A percentile compares a stretch with the other conserved stretches of the same genome.
Conservation (phyloP, 1,140 invertebrate species). For the Arctopsyche grandis region DNA sequence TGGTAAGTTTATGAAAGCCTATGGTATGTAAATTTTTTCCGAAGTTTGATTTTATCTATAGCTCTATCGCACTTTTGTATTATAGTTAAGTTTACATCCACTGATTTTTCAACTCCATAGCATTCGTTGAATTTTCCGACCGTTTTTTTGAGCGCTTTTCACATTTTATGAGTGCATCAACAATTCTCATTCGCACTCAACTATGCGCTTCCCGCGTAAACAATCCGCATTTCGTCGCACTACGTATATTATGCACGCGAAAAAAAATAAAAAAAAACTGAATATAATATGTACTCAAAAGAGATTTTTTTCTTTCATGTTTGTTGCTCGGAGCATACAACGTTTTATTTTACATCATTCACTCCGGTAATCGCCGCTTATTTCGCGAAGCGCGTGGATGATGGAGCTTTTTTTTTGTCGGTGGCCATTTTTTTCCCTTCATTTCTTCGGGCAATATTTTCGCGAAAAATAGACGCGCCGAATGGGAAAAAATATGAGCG, state of each 20-base stretch:
- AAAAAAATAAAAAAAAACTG: background rate
- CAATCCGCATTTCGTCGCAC: no score
- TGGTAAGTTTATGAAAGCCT: no score
- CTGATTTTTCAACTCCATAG: no score
- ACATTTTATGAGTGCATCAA: no score
- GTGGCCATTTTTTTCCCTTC: conserved; percentile 12
- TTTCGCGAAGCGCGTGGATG: conserved; percentile 22
- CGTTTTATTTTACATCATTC: conserved; percentile 36
- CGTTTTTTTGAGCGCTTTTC: no score
- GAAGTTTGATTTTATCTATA: no score
- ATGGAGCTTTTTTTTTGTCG: conserved; percentile 5
- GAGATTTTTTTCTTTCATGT: background rate
- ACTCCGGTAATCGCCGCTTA: conserved; percentile 33
- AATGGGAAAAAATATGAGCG: background rate
- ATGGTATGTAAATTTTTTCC: no score
- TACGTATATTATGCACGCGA: background rate
- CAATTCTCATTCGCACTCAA: no score
- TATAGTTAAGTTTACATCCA: no score
- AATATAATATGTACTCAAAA: background rate
- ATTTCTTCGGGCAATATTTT: conserved; percentile 1
- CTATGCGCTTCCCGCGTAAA: no score
- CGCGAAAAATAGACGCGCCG: background rate
- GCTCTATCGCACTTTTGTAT: no score
- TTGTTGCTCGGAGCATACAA: background rate
- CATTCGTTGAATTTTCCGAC: no score